A percentile compares a stretch with the other conserved stretches of the same genome.
These are phyloP conservation scores for Centrocercus urophasianus DNA, from an alignment of 2,113 vertebrate species.

Conservation along the genomic window DNA sequence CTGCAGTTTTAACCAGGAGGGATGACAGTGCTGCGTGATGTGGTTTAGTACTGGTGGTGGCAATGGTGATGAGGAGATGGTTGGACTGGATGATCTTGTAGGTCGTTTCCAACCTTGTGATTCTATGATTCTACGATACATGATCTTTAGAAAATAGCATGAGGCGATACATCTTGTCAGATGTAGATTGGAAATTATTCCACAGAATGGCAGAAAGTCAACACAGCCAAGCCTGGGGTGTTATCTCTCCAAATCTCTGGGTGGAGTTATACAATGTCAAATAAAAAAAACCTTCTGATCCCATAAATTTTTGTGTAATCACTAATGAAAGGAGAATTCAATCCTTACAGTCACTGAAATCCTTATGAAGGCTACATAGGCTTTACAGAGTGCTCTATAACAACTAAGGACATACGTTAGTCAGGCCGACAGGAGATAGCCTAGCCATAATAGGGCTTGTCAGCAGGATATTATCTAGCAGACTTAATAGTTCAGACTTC, in stretches of 20 bases:
- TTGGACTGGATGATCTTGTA: too few relatives aligned
- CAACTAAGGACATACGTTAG: neutral
- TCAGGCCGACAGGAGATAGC: neutral
- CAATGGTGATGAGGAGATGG: too few relatives aligned
- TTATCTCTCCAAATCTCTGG: neutral
- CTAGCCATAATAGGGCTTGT: neutral
- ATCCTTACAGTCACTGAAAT: neutral
- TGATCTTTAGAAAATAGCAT: neutral
- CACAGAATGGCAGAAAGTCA: neutral
- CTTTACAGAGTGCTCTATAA: neutral
- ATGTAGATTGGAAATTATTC: neutral
- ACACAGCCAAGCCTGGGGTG: neutral
- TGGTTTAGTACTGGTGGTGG: too few relatives aligned
- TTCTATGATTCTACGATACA: neutral
- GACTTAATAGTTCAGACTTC: constrained; percentile 39
- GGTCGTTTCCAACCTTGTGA: too few relatives aligned
- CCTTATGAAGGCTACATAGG: neutral
- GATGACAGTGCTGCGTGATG: neutral
- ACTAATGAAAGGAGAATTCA: neutral
- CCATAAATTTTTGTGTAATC: neutral
- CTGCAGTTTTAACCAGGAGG: neutral
- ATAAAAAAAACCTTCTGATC: neutral
- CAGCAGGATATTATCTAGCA: constrained; percentile 29
- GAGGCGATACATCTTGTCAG: neutral
- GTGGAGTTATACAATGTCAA: neutral